A percentile compares a stretch with the other conserved stretches of the same genome.
phyloP scores from a whole-genome alignment of 2,113 vertebrate species.

The Notothenia rossii region DNA sequence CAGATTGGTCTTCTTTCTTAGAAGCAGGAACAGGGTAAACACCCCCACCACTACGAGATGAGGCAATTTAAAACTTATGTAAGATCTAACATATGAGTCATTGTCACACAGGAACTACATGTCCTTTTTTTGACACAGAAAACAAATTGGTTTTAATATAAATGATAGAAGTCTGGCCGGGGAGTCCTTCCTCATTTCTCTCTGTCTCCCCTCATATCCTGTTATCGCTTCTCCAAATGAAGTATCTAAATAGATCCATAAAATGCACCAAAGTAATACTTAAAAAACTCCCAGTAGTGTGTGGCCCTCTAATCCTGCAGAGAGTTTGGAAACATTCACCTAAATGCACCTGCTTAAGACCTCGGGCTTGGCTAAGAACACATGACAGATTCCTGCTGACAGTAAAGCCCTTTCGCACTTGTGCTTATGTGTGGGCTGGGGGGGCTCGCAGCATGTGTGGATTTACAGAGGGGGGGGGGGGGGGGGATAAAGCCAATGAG shows the following conservation, averaged over 20 bases:
- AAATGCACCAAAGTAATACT: background rate
- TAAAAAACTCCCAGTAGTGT: background rate
- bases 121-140: background rate
- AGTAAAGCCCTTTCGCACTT: conserved; percentile 40
- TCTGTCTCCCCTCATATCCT: too few species aligned
- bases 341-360: conserved; percentile 38
- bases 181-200: too few species aligned
- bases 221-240: too few species aligned
- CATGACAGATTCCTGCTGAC: conserved; percentile 62
- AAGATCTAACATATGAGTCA: background rate
- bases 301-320: too few species aligned
- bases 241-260: too few species aligned
- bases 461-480: conserved; percentile 40
- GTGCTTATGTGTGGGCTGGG: conserved; percentile 40
- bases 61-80: background rate
- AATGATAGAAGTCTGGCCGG: background rate
- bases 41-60: background rate
- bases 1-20: background rate
- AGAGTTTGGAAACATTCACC: conserved; percentile 7
- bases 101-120: conserved; percentile 15
- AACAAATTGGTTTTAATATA: background rate
- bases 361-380: conserved; percentile 37
- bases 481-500: conserved; percentile 61
- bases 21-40: background rate
- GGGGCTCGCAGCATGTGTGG: conserved; percentile 60